These are phyloP conservation scores for Zoanthus sansibaricus DNA, from an alignment of 92 coral and sea anemone genomes.

Conservation along the genomic window DNA sequence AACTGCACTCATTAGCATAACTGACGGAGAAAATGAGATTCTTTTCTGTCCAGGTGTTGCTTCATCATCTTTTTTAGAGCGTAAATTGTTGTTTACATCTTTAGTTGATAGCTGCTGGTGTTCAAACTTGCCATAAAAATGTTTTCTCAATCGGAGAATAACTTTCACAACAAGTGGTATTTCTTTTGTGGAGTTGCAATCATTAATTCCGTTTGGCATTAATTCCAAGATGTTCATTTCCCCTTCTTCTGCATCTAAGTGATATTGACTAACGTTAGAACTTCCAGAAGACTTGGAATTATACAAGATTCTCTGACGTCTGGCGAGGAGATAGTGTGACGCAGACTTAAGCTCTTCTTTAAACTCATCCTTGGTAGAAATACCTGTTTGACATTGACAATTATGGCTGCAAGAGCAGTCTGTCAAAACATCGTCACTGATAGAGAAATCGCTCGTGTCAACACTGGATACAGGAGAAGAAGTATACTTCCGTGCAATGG, in stretches of 20 bases:
- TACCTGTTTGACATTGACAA: slow-evolving; percentile 90
- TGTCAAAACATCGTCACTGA: slow-evolving; percentile 58
- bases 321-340: slow-evolving; percentile 75
- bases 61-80: not conserved
- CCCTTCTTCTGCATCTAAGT: slow-evolving; percentile 84
- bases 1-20: slow-evolving; percentile 83
- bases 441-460: slow-evolving; percentile 75
- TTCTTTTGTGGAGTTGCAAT: slow-evolving; percentile 46
- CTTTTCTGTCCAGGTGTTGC: slow-evolving; percentile 21
- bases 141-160: slow-evolving; percentile 80
- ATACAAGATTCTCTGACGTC: slow-evolving; percentile 51
- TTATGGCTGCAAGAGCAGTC: slow-evolving; percentile 70
- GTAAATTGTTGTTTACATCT: slow-evolving; percentile 52
- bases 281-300: slow-evolving; percentile 25
- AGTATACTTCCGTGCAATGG: slow-evolving; percentile 38
- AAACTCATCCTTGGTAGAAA: slow-evolving; percentile 73
- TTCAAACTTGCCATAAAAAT: slow-evolving; percentile 76
- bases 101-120: slow-evolving; percentile 52
- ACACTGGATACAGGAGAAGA: slow-evolving; percentile 82
- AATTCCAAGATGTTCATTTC: slow-evolving; percentile 74
- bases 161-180: slow-evolving; percentile 80
- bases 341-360: slow-evolving; percentile 80
- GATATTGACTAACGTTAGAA: slow-evolving; percentile 29
- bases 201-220: slow-evolving; percentile 32
- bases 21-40: slow-evolving; percentile 86